These are phyloP conservation scores for Lynx canadensis DNA, from an alignment of 2,113 vertebrate genomes.

Conservation along the genomic window DNA sequence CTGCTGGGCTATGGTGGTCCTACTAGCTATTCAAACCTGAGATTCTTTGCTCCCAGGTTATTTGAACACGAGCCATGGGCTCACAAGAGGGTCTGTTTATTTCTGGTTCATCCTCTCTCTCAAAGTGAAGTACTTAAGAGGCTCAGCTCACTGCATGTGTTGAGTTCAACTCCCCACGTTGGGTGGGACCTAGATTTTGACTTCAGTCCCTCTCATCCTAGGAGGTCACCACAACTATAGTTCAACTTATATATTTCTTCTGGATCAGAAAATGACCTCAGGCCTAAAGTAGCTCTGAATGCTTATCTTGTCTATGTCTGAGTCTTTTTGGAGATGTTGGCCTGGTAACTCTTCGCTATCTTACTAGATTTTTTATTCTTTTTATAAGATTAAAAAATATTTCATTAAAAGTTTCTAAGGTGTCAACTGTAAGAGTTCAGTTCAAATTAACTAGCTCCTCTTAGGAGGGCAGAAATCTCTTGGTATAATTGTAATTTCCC, in stretches of 20 bases:
- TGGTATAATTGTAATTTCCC: background rate
- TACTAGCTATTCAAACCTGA: background rate
- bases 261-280: background rate
- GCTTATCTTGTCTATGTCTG: background rate
- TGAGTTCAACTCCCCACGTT: background rate
- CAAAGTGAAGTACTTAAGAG: background rate
- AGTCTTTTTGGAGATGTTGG: background rate
- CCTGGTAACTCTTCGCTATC: background rate
- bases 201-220: background rate
- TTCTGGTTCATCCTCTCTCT: background rate
- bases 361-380: slow-evolving; percentile 1
- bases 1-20: background rate
- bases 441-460: slow-evolving; percentile 5
- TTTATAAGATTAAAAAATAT: background rate
- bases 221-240: background rate
- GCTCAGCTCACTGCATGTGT: background rate
- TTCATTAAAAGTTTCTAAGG: background rate
- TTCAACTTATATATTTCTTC: slow-evolving; percentile 9
- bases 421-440: background rate
- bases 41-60: background rate
- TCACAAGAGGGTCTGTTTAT: background rate
- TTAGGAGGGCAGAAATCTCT: background rate
- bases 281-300: background rate
- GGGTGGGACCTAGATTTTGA: background rate
- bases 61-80: background rate